Evolutionary conservation across 2,113 vertebrate genomes (phyloP).

Genomic region (Pachyramphus minor): DNA sequence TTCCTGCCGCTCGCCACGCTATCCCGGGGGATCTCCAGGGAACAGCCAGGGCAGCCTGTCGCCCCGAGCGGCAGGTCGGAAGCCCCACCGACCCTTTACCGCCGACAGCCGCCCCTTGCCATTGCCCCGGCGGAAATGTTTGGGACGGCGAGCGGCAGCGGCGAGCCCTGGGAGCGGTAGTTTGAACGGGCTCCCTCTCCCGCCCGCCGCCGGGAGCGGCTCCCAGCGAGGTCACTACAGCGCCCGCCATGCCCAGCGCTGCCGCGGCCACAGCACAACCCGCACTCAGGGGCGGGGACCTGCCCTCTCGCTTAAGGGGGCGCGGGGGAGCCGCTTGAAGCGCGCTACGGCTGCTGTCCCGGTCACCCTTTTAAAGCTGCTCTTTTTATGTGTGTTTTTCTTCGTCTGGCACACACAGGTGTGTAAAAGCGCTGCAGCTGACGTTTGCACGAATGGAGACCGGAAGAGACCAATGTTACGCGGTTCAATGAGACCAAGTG

Average conservation of each 20-base stretch:
- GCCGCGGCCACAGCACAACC: neutral
- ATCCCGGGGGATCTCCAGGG: neutral
- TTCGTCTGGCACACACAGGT: accelerated
- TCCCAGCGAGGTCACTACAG: slow-evolving; percentile 2
- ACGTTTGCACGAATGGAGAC: neutral
- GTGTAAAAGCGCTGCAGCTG: neutral
- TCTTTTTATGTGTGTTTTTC: accelerated
- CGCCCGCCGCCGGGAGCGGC: neutral
- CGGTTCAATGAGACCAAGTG: neutral
- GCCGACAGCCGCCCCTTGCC: neutral
- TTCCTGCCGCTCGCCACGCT: neutral
- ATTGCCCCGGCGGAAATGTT: neutral
- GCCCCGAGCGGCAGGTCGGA: neutral
- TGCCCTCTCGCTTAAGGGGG: accelerated
- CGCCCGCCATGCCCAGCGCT: slow-evolving; percentile 52
- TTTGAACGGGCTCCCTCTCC: neutral
- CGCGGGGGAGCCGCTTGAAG: accelerated
- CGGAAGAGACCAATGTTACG: neutral
- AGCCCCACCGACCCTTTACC: neutral
- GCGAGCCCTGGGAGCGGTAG: slow-evolving; percentile 58
- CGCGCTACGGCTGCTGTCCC: accelerated
- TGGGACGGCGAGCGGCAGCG: neutral
- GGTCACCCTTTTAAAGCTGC: accelerated
- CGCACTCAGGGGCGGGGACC: neutral
- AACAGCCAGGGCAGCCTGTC: neutral